Evolutionary conservation across 2,113 vertebrate species (phyloP).

Genomic region (Dasyurus viverrinus): DNA sequence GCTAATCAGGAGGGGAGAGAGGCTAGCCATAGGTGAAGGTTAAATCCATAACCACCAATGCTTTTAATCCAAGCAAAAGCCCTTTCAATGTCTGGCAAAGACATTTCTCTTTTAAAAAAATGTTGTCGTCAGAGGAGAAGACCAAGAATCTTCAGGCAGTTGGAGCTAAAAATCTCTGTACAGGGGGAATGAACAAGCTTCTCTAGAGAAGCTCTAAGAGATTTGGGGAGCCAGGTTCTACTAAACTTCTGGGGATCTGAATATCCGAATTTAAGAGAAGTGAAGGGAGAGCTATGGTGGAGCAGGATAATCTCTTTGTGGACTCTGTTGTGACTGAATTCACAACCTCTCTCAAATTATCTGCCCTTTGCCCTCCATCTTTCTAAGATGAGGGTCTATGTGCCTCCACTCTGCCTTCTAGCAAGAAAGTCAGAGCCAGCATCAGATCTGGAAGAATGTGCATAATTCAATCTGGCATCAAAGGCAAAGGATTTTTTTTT

Average conservation of each 20-base stretch:
- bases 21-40: constrained; percentile 11
- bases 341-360: constrained; percentile 20
- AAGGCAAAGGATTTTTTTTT: constrained; percentile 76
- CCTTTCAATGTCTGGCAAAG: constrained; percentile 13
- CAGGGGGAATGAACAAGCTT: constrained; percentile 8
- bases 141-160: not conserved
- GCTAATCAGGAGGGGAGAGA: constrained; percentile 14
- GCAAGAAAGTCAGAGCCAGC: constrained; percentile 58
- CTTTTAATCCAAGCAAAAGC: constrained; percentile 6
- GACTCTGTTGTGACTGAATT: not conserved
- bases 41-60: not conserved
- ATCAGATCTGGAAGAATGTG: constrained; percentile 82
- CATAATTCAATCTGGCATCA: constrained; percentile 83
- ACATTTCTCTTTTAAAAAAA: constrained; percentile 25
- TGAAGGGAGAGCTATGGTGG: not conserved
- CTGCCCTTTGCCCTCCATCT: constrained; percentile 63
- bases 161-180: not conserved
- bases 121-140: constrained; percentile 27
- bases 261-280: not conserved
- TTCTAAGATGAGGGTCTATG: constrained; percentile 75
- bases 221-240: not conserved
- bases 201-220: not conserved
- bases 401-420: constrained; percentile 66
- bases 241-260: not conserved
- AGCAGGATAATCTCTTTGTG: not conserved